Evolutionary conservation across 2,113 vertebrate species (phyloP).

Genomic region (Python bivittatus): DNA sequence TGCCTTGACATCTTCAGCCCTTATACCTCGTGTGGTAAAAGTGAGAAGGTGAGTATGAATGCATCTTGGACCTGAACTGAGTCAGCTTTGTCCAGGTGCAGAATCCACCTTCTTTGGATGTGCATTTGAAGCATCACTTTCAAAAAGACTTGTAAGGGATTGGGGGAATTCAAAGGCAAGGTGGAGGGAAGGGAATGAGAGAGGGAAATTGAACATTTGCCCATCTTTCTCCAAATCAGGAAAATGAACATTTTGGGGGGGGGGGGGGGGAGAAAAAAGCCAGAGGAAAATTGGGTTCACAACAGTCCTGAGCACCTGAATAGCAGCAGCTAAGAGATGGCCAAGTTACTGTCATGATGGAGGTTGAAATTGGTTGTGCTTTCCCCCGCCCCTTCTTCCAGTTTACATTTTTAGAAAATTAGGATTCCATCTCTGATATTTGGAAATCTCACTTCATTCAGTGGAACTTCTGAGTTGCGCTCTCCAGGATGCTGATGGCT

Average conservation of each 20-base stretch:
- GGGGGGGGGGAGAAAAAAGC: constrained; percentile 44
- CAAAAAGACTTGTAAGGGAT: not conserved
- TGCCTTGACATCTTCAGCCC: not conserved
- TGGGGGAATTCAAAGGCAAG: not conserved
- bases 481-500: not conserved
- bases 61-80: constrained; percentile 58
- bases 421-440: too few relatives aligned
- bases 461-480: not conserved
- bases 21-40: not conserved
- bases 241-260: constrained; percentile 14
- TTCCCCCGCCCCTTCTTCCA: constrained; percentile 25
- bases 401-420: not conserved
- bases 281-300: constrained; percentile 55
- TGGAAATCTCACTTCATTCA: not conserved
- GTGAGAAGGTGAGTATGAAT: constrained; percentile 45
- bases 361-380: constrained; percentile 28
- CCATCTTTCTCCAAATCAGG: constrained; percentile 8
- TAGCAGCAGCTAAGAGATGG: constrained; percentile 60
- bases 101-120: constrained; percentile 41
- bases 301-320: constrained; percentile 62
- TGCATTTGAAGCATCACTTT: not conserved
- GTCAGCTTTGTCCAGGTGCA: not conserved
- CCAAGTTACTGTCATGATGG: constrained; percentile 59
- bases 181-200: not conserved
- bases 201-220: not conserved